Base-by-base conservation (phyloP, 2,113 vertebrate genomes). In the Malurus elegans region DNA sequence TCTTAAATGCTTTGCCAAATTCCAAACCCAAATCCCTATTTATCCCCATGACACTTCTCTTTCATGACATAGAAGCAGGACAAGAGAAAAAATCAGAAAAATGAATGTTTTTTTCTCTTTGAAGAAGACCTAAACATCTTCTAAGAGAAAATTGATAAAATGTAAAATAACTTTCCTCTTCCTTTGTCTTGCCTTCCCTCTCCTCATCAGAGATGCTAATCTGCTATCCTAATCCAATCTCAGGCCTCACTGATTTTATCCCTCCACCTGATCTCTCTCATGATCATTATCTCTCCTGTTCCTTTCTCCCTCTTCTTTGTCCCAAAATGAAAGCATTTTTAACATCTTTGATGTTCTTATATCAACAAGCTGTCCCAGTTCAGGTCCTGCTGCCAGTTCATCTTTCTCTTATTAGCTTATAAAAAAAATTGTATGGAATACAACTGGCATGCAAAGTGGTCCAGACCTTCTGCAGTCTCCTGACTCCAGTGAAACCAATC, bases 141-240 rank as follows among this genome's bases (percentile, higher is more conserved):
- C 26, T 45, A 69, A 73, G 29, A 84, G n/a, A 84, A 84, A 65
- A 61, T 0, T 38, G 9, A 36, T 75, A 64, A 84, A 75, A 47
- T 34, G 9, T 60, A 51, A 64, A 57, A 14, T 29, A 91, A 48
- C 45, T 70, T 87, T 28, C 5, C 6, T 80, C 18, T 73, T 82
- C 18, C 6, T 76, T 87, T 73, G 54, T 72, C 8, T 76, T 80
- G 8, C 26, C 4, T 79, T 93, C 23, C 23, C 4, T 66, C 23
- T 17, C 26, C 36, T 76, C 60, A 38, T 64, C 21, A 51, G 50
- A 87, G 44, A 87, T 72, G 48, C 2, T 73, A 60, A 69, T 80
- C 34, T 72, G 26, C 8, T 57, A 51, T 44, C 36, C 16, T 84
- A 90, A 95, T 92, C 91, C 78, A 90, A 57, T 93, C 56, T 81